These are phyloP conservation scores for Trichechus manatus DNA, from an alignment of 2,113 vertebrate species.

Conservation along the genomic window DNA sequence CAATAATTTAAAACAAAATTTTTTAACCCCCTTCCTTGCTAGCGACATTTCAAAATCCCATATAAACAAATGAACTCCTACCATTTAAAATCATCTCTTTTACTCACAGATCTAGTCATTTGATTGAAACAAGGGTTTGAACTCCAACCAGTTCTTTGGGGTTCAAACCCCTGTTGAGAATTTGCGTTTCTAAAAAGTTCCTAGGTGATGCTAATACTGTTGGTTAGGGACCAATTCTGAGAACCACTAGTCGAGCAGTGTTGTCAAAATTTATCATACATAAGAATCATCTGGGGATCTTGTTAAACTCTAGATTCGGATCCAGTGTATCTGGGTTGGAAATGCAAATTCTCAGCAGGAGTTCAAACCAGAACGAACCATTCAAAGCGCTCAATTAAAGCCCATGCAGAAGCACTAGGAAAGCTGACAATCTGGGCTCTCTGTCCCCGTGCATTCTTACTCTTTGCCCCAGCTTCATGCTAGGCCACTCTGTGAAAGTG, in stretches of 20 bases:
- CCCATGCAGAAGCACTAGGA: background rate
- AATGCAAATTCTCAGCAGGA: too few relatives aligned
- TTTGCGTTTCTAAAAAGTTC: too few relatives aligned
- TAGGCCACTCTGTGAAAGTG: background rate
- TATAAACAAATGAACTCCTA: background rate
- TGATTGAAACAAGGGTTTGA: background rate
- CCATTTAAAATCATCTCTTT: background rate
- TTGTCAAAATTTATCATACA: too few relatives aligned
- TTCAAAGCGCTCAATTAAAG: background rate
- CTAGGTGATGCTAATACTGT: too few relatives aligned
- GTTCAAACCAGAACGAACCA: too few relatives aligned
- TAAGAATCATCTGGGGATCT: too few relatives aligned
- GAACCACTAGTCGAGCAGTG: too few relatives aligned
- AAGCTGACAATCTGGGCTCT: background rate
- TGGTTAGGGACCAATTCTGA: too few relatives aligned
- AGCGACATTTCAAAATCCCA: conserved; percentile 11
- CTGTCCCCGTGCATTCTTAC: background rate
- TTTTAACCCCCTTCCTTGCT: background rate
- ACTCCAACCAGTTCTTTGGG: too few relatives aligned
- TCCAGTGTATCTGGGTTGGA: too few relatives aligned
- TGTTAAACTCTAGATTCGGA: too few relatives aligned
- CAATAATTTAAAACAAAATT: background rate
- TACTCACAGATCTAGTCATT: background rate
- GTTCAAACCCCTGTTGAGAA: too few relatives aligned
- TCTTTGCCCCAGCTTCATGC: background rate